phyloP scores from a whole-genome alignment of 2,797 vertebrate species.

The Brachyrhaphis roseni region DNA sequence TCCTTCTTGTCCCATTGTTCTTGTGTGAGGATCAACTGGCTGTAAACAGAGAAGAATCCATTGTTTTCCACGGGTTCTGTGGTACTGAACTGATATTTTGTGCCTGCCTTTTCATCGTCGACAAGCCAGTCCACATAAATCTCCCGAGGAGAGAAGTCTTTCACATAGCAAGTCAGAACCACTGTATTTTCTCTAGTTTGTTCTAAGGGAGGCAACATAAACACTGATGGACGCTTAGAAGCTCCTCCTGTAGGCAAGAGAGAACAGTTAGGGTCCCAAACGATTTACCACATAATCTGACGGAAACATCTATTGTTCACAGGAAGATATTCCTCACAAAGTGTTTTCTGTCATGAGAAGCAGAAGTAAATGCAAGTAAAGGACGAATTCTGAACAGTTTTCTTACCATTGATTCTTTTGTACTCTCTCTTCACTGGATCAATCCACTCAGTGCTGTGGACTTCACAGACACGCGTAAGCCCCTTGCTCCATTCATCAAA shows the following conservation, averaged over 20 bases:
- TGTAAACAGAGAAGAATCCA: conserved; percentile 67
- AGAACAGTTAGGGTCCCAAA: conserved; percentile 49
- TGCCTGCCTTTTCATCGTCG: conserved; percentile 46
- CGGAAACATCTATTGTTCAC: neutral
- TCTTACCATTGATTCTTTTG: conserved; percentile 60
- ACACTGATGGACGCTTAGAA: conserved; percentile 59
- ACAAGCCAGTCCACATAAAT: conserved; percentile 79
- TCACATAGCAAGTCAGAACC: conserved; percentile 79
- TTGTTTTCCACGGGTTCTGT: conserved; percentile 53
- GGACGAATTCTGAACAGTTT: neutral
- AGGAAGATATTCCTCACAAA: neutral
- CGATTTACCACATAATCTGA: neutral
- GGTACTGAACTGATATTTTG: conserved; percentile 32
- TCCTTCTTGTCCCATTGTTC: conserved; percentile 19
- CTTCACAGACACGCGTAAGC: conserved; percentile 18
- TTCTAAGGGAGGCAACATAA: conserved; percentile 69
- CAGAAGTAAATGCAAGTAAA: neutral
- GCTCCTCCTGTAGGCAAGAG: conserved; percentile 60
- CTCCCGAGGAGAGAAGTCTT: conserved; percentile 76
- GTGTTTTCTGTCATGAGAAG: neutral
- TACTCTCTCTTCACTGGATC: accelerated
- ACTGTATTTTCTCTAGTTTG: conserved; percentile 32
- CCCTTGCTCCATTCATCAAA: conserved; percentile 61
- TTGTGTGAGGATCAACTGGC: conserved; percentile 63
- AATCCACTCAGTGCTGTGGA: accelerated